phyloP scores from a whole-genome alignment of 1,140 invertebrate species.

The Piezodorus guildinii region DNA sequence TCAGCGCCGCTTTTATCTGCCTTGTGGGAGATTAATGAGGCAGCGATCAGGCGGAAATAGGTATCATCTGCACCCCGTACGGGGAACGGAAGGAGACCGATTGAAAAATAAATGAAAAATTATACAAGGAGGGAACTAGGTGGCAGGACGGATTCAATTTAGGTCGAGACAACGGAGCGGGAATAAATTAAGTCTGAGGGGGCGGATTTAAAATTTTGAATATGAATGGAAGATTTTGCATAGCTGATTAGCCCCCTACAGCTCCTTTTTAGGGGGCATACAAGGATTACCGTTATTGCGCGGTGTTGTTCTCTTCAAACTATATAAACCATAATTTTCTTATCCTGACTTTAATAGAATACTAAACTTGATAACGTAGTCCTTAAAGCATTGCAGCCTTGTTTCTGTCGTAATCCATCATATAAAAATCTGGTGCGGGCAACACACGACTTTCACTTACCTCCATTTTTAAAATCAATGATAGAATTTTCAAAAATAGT shows the following conservation, averaged over 20 bases:
- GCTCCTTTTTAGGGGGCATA: neutral
- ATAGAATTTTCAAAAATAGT: no score
- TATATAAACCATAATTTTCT: no score
- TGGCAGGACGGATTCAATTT: slow-evolving; percentile 22
- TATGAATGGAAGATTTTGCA: slow-evolving; percentile 78
- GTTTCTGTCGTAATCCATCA: no score
- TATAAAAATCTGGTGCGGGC: no score
- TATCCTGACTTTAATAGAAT: no score
- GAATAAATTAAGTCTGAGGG: slow-evolving; percentile 40
- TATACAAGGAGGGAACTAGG: slow-evolving; percentile 16
- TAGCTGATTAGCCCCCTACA: slow-evolving; percentile 51
- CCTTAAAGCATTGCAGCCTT: no score
- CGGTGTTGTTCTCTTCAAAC: no score
- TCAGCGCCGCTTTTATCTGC: no score
- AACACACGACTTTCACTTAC: no score
- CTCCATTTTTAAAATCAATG: no score
- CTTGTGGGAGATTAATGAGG: neutral
- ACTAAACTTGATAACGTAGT: no score
- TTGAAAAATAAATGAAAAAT: slow-evolving; percentile 27
- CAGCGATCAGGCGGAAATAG: neutral
- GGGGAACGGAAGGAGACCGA: slow-evolving; percentile 1
- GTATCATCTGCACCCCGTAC: neutral
- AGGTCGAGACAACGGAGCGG: slow-evolving; percentile 11
- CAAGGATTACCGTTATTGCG: no score
- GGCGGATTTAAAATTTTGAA: slow-evolving; percentile 77